Conservation (phyloP, 2,113 vertebrate genomes). For the Prionailurus viverrinus region DNA sequence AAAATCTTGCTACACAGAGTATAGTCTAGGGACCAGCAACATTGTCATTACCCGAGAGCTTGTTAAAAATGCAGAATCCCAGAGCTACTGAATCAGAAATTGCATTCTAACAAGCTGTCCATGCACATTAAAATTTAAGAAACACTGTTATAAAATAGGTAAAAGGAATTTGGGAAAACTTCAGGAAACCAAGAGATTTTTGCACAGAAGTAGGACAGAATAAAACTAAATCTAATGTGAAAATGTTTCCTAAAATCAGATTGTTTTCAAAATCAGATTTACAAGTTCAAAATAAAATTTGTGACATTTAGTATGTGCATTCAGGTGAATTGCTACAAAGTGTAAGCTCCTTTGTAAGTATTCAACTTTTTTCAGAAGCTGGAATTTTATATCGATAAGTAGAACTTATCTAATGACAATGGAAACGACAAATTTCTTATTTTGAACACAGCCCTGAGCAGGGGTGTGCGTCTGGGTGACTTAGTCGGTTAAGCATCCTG, state of each 20-base stretch:
- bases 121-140: background rate
- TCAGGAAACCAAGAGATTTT: background rate
- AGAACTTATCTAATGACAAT: background rate
- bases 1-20: background rate
- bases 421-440: background rate
- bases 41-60: background rate
- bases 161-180: background rate
- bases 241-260: constrained; percentile 34
- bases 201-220: background rate
- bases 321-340: background rate
- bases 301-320: background rate
- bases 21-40: background rate
- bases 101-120: background rate
- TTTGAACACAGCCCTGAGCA: background rate
- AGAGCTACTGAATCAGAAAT: constrained; percentile 30
- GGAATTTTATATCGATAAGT: background rate
- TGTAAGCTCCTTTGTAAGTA: background rate
- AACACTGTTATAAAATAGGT: background rate
- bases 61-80: background rate
- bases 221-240: background rate
- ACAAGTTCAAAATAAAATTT: background rate
- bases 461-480: too few relatives aligned
- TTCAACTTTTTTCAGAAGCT: background rate
- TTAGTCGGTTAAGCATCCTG: too few relatives aligned
- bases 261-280: background rate